Percentiles rank a stretch among this genome's conserved stretches.
Evolutionary conservation across 2,113 vertebrate genomes (phyloP).

Genomic region (Rostratula benghalensis): DNA sequence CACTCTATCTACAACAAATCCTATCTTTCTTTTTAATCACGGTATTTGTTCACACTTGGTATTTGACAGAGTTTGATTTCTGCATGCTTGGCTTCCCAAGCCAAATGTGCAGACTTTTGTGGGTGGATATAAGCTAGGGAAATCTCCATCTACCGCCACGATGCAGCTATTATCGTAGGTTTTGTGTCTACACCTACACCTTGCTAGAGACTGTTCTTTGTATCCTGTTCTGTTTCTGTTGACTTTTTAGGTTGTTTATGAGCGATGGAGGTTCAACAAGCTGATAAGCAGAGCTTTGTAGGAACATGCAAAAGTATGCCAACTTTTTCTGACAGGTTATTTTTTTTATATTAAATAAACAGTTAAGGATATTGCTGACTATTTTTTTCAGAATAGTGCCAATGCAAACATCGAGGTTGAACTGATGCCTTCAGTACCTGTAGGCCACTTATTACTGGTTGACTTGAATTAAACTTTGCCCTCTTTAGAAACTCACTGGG

Average conservation of each 20-base stretch:
- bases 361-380: slow-evolving; percentile 25
- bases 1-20: neutral
- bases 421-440: neutral
- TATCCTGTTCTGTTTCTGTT: neutral
- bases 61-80: neutral
- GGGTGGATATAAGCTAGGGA: neutral
- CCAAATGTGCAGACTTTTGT: neutral
- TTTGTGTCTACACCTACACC: neutral
- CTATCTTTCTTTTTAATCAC: neutral
- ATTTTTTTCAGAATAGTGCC: slow-evolving; percentile 14
- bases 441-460: neutral
- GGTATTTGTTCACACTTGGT: neutral
- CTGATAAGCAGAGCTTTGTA: slow-evolving; percentile 1
- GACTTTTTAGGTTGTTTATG: neutral
- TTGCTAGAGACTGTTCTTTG: neutral
- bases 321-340: slow-evolving; percentile 36
- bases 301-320: neutral
- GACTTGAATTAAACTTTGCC: slow-evolving; percentile 23
- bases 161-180: neutral
- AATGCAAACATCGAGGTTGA: neutral
- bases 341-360: slow-evolving; percentile 55
- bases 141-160: neutral
- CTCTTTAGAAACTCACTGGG: slow-evolving; percentile 19
- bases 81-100: neutral
- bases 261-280: neutral